Percentiles rank a stretch among this genome's conserved stretches.
phyloP scores from a whole-genome alignment of 1,140 invertebrate genomes.

The Elymnias hypermnestra region DNA sequence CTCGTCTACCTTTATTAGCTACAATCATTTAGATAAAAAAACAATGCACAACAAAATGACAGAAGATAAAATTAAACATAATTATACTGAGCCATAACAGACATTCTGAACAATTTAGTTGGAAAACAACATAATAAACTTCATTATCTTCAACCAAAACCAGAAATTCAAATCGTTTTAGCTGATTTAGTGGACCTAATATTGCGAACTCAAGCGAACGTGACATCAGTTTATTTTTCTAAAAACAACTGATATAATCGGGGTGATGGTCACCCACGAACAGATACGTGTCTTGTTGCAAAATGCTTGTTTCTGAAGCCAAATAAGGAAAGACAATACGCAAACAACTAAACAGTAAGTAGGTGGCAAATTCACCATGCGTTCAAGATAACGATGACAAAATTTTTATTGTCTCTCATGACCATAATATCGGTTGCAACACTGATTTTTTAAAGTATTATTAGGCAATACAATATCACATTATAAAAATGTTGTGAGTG shows the following conservation, averaged over 20 bases:
- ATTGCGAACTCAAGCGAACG: slow-evolving; percentile 21
- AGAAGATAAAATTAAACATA: slow-evolving; percentile 1
- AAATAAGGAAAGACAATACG: slow-evolving; percentile 22
- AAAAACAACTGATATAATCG: slow-evolving; percentile 38
- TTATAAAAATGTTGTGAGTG: no score
- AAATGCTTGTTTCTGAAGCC: slow-evolving; percentile 25
- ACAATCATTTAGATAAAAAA: no score
- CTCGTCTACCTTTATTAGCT: slow-evolving; percentile 8
- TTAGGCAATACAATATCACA: no score
- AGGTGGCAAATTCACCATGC: slow-evolving; percentile 1
- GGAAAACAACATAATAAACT: slow-evolving; percentile 8
- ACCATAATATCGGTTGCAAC: not conserved
- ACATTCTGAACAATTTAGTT: not conserved
- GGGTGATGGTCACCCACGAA: slow-evolving; percentile 47
- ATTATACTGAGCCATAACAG: not conserved
- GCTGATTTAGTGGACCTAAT: slow-evolving; percentile 5
- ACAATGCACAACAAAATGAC: no score
- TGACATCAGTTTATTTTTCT: slow-evolving; percentile 36
- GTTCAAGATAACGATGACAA: not conserved
- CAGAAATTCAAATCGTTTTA: slow-evolving; percentile 7
- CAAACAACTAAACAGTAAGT: slow-evolving; percentile 19
- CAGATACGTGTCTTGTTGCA: slow-evolving; percentile 38
- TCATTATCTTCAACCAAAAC: slow-evolving; percentile 15
- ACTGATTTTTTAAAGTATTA: no score
- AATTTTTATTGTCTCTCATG: not conserved